phyloP scores from a whole-genome alignment of 2,888 invertebrate genomes.

The Hemithea aestivaria region DNA sequence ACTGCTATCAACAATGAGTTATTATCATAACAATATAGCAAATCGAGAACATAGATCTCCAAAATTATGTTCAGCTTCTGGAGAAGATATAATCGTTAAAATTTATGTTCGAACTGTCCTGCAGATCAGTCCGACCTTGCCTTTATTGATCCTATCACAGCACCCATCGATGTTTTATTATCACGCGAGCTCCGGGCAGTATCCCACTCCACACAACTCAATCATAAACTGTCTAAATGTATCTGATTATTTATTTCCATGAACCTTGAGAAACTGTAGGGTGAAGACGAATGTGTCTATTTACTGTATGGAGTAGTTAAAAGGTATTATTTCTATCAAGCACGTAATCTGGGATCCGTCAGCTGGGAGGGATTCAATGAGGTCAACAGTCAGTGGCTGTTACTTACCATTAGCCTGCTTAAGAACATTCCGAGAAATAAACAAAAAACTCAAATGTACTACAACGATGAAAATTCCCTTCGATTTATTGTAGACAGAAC shows the following conservation, averaged over 20 bases:
- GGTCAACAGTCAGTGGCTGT: constrained; percentile 7
- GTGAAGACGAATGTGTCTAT: constrained; percentile 14
- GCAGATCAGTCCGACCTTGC: constrained; percentile 2
- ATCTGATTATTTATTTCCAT: constrained; percentile 6
- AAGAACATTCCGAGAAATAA: constrained; percentile 6
- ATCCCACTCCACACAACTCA: constrained; percentile 15
- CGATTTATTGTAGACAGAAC: too few species aligned
- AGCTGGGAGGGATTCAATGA: constrained; percentile 4
- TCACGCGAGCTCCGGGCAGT: constrained; percentile 12
- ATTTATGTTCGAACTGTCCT: constrained; percentile 6
- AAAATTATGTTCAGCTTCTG: constrained; percentile 7
- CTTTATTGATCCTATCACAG: constrained; percentile 13
- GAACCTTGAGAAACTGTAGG: constrained; percentile 6
- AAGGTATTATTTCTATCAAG: constrained; percentile 16
- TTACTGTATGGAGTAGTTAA: constrained; percentile 8
- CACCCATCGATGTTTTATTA: constrained; percentile 11
- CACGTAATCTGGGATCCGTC: constrained; percentile 14
- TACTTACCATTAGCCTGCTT: constrained; percentile 4
- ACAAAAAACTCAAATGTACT: background rate
- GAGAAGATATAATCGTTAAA: constrained; percentile 12
- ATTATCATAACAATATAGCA: constrained; percentile 14
- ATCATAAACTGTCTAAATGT: constrained; percentile 17
- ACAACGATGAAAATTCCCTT: too few species aligned
- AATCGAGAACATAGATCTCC: constrained; percentile 11
- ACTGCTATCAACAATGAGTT: constrained; percentile 11